Percentiles rank a stretch among this genome's conserved stretches.
phyloP scores from a whole-genome alignment of 37 sponge, comb jelly and placozoan species.

The Dysidea cf. avara region DNA sequence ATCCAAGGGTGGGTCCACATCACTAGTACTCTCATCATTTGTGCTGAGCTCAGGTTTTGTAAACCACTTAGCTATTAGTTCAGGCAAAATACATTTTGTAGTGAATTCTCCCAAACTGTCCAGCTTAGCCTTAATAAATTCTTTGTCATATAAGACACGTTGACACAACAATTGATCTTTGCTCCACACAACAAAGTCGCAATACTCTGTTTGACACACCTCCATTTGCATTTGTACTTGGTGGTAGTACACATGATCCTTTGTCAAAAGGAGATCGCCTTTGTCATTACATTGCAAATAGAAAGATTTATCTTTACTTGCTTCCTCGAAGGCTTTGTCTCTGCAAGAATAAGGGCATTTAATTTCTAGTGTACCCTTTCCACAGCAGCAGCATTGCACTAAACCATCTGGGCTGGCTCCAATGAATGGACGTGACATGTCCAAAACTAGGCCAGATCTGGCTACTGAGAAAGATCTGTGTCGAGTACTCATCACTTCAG shows the following conservation, averaged over 20 bases:
- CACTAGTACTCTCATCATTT: no score
- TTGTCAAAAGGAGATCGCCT: conserved; percentile 8
- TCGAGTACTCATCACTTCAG: background rate
- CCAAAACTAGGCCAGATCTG: conserved; percentile 31
- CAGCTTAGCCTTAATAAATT: background rate
- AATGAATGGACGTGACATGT: conserved; percentile 14
- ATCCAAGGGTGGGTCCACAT: no score
- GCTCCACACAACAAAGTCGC: conserved; percentile 51
- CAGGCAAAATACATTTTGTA: conserved; percentile 18
- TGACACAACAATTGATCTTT: conserved; percentile 15
- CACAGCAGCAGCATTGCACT: conserved; percentile 38
- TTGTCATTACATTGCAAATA: conserved; percentile 9
- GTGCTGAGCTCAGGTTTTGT: no score
- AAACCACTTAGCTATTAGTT: conserved; percentile 35
- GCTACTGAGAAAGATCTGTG: conserved; percentile 15
- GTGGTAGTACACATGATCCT: conserved; percentile 52
- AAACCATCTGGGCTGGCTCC: conserved; percentile 35
- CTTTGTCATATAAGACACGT: conserved; percentile 7
- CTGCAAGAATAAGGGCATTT: conserved; percentile 28
- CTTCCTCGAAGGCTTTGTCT: conserved; percentile 11
- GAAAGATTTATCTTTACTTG: conserved; percentile 5
- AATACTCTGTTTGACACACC: conserved; percentile 27
- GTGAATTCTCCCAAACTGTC: conserved; percentile 5
- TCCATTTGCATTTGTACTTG: conserved; percentile 64
- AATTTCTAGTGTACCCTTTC: conserved; percentile 18